Base-by-base conservation (phyloP, 2,113 vertebrate species). In the Poeciliopsis turrubarensis region DNA sequence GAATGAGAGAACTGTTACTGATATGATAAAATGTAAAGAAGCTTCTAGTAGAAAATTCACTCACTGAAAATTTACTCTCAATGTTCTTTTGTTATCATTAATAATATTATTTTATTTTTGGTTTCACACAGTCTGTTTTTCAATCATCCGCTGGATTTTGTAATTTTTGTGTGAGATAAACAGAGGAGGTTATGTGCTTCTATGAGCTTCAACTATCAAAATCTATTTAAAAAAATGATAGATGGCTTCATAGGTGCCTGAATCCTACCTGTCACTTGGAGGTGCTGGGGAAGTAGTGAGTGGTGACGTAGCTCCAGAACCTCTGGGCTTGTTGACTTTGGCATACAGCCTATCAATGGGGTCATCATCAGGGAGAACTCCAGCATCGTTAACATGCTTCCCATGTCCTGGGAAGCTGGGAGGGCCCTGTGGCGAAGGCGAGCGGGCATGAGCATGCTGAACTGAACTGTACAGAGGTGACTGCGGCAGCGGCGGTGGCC, bases 271-370 rank as follows among this genome's bases (percentile, higher is more conserved):
- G 93, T 98, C 96, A 87, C 57, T 84, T 60, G 81, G 82, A 60
- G 75, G 6, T 7, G 94, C 87, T 79, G 92, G 4, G 9, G 94
- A 83, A 80, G 92, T 32, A 41, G 89, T 94, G 4, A 94, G 92
- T 66, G 96, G 82, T 10, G 89, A 87, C 0, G 80, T 17, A 0
- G 85, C 29, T 47, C 79, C 90, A 13, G 77, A 73, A 65, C 72
- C 95, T 80, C 95, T 95, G 9, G 95, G 95, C 90, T 98, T 99
- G 94, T 98, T 99, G 94, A 99, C 95, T 91, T 97, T 98, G 85
- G 97, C 97, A 66, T 99, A 99, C 5, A 99, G 93, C 78, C 96
- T 94, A 75, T 99, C 97, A 68, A 98, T 87, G 65, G 94, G 94
- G 72, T 97, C 97, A 67, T 96, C 96, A 29, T 94, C 89, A 27